phyloP scores from a whole-genome alignment of 2,797 vertebrate species.

The Pagetopsis macropterus region DNA sequence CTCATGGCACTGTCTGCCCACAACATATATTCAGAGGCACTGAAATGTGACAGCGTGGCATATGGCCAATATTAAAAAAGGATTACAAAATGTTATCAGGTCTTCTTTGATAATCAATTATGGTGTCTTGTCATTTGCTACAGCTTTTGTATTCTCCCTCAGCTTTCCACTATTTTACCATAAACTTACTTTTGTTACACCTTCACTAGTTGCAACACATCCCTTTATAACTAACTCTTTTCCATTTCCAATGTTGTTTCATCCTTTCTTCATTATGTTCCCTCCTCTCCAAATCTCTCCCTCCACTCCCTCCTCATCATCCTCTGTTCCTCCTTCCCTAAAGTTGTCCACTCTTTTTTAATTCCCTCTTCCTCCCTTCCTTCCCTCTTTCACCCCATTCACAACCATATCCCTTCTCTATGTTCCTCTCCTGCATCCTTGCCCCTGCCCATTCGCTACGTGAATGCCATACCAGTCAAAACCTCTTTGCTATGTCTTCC shows the following conservation, averaged over 20 bases:
- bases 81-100: not conserved
- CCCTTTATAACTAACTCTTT: slow-evolving; percentile 9
- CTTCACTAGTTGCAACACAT: not conserved
- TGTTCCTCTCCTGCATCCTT: no score
- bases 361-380: not conserved
- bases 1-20: not conserved
- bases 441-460: not conserved
- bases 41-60: slow-evolving; percentile 5
- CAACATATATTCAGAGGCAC: not conserved
- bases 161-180: slow-evolving; percentile 2
- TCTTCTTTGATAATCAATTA: not conserved
- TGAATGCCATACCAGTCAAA: not conserved
- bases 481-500: not conserved
- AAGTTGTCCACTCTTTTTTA: not conserved
- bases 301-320: not conserved
- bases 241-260: not conserved
- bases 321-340: not conserved
- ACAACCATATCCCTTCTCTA: not conserved
- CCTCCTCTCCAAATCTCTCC: not conserved
- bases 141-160: not conserved
- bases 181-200: not conserved
- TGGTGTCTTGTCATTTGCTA: not conserved
- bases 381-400: not conserved
- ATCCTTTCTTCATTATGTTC: not conserved
- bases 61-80: not conserved